These are phyloP conservation scores for Acronicta psi DNA, from an alignment of 2,888 invertebrate species.

Conservation along the genomic window DNA sequence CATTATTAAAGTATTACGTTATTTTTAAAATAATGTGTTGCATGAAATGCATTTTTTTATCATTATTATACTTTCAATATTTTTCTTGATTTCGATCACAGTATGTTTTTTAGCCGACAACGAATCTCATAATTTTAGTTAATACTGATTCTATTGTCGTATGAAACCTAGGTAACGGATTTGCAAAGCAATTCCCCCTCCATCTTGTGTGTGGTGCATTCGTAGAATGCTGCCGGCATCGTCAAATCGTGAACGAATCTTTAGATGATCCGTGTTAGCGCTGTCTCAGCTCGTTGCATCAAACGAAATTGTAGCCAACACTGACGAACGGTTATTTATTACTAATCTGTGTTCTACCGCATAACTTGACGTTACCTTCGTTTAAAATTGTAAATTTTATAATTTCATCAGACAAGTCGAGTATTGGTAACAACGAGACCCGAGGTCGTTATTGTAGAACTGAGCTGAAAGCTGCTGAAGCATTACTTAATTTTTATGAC, in stretches of 20 bases:
- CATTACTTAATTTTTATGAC: conserved; percentile 78
- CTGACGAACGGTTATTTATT: conserved; percentile 28
- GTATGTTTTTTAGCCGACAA: conserved; percentile 68
- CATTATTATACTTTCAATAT: conserved; percentile 64
- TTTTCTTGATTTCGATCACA: conserved; percentile 66
- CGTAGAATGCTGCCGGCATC: conserved; percentile 65
- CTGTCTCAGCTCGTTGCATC: conserved; percentile 24
- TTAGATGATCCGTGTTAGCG: conserved; percentile 20
- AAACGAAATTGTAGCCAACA: conserved; percentile 6
- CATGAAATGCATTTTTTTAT: conserved; percentile 85
- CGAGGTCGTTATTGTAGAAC: conserved; percentile 63
- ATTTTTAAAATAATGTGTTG: conserved; percentile 86
- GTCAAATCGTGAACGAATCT: conserved; percentile 21
- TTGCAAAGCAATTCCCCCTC: conserved; percentile 80
- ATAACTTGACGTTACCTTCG: conserved; percentile 45
- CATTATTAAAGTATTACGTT: conserved; percentile 87
- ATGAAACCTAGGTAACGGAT: conserved; percentile 67
- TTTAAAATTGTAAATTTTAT: conserved; percentile 27
- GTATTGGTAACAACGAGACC: conserved; percentile 50
- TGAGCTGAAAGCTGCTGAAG: conserved; percentile 81
- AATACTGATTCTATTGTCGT: conserved; percentile 68
- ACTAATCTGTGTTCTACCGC: conserved; percentile 23
- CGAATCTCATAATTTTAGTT: conserved; percentile 81
- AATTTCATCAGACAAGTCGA: conserved; percentile 32
- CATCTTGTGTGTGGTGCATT: conserved; percentile 67